Conservation (phyloP, 2,113 vertebrate genomes). For the Oophaga pumilio region DNA sequence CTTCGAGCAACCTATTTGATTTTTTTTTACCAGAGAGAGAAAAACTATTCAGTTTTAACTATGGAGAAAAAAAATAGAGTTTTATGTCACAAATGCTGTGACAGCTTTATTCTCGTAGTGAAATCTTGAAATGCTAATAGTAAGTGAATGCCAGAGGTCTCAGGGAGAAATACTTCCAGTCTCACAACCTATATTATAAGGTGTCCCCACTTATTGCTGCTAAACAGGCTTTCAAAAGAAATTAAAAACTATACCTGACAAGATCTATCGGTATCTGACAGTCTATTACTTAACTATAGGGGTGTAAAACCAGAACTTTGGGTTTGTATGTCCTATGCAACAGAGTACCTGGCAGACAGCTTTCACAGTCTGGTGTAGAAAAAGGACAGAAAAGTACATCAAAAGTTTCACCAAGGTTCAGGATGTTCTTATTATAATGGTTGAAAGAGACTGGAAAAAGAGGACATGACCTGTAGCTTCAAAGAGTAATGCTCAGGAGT, state of each 20-base stretch:
- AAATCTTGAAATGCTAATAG: too few species aligned
- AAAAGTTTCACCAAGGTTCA: neutral
- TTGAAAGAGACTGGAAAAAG: constrained; percentile 8
- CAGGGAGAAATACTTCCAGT: too few species aligned
- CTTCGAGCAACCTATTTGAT: too few species aligned
- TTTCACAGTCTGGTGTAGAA: neutral
- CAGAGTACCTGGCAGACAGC: neutral
- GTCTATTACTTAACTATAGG: neutral
- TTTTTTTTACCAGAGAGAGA: neutral
- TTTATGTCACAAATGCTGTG: too few species aligned
- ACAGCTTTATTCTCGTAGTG: too few species aligned
- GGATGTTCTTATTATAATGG: neutral
- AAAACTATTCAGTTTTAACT: neutral
- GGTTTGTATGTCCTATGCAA: neutral
- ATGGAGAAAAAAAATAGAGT: too few species aligned
- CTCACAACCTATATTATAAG: too few species aligned
- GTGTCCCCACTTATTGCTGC: too few species aligned
- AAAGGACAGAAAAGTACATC: neutral
- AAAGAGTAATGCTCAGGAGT: constrained; percentile 4
- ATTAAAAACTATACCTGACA: too few species aligned
- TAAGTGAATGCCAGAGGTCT: too few species aligned
- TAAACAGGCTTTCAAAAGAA: too few species aligned
- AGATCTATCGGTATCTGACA: neutral
- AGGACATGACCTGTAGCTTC: constrained; percentile 3
- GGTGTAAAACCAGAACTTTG: neutral